These are phyloP conservation scores for Clivina fossor DNA, from an alignment of 2,888 invertebrate species.

Conservation along the genomic window DNA sequence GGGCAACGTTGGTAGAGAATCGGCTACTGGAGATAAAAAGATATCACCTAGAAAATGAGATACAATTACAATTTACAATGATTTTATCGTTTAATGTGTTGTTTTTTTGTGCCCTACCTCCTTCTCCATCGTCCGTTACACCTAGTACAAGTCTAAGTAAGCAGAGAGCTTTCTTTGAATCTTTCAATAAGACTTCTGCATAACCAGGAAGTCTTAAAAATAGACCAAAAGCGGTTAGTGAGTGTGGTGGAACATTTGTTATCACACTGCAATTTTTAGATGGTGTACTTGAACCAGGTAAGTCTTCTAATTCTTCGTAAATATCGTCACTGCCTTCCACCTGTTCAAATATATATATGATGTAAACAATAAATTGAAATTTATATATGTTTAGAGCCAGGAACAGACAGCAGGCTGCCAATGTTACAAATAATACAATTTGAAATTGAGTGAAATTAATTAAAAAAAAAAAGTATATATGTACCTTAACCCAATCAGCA, in stretches of 20 bases:
- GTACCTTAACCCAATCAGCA: conserved; percentile 67
- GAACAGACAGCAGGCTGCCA: neutral
- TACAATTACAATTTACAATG: no score
- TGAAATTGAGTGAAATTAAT: neutral
- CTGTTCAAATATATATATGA: conserved; percentile 46
- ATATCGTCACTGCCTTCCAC: conserved; percentile 61
- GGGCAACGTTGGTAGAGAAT: conserved; percentile 71
- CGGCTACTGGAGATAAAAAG: conserved; percentile 68
- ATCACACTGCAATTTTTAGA: conserved; percentile 56
- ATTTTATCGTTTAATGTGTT: no score
- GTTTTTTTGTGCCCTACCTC: conserved; percentile 68
- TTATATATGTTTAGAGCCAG: no score
- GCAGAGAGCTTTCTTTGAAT: conserved; percentile 83
- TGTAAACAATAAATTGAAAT: neutral
- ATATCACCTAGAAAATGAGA: conserved; percentile 58
- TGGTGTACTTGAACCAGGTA: conserved; percentile 54
- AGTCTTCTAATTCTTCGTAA: conserved; percentile 64
- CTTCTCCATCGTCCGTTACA: conserved; percentile 89
- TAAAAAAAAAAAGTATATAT: neutral
- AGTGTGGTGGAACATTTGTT: conserved; percentile 83
- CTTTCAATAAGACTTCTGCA: conserved; percentile 82
- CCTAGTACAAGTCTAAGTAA: conserved; percentile 84
- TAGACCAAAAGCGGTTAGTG: conserved; percentile 85
- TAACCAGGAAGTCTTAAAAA: conserved; percentile 88
- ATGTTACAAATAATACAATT: neutral